Evolutionary conservation across 2,888 invertebrate genomes (phyloP).

Genomic region (Luffia ferchaultella): DNA sequence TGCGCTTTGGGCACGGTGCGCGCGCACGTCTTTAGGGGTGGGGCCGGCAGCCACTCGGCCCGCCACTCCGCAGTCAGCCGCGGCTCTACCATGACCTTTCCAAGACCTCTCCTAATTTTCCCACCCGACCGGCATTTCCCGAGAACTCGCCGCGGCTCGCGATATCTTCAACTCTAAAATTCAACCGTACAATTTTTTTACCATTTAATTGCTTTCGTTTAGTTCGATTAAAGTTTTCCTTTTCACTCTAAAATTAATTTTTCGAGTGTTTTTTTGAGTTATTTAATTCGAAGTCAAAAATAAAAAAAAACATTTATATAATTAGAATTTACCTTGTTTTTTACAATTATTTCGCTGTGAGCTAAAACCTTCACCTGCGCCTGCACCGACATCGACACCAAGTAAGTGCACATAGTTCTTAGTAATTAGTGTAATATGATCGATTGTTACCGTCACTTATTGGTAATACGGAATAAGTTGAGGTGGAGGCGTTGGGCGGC

Average conservation of each 20-base stretch:
- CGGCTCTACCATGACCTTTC: constrained; percentile 48
- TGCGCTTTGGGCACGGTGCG: constrained; percentile 36
- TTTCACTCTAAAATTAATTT: constrained; percentile 29
- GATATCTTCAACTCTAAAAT: constrained; percentile 17
- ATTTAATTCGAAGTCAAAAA: constrained; percentile 28
- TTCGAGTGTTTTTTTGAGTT: constrained; percentile 31
- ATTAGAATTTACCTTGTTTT: constrained; percentile 30
- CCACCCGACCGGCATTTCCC: not conserved
- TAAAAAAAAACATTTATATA: constrained; percentile 16
- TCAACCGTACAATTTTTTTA: constrained; percentile 22
- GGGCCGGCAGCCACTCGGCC: constrained; percentile 45
- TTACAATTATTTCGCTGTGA: constrained; percentile 41
- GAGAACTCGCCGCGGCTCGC: constrained; percentile 49
- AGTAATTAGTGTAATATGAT: too few relatives aligned
- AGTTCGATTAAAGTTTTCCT: constrained; percentile 29
- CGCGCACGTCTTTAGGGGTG: constrained; percentile 61
- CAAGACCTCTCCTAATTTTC: not conserved
- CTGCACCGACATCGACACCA: constrained; percentile 11
- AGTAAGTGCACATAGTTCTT: constrained; percentile 27
- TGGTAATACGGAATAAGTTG: constrained; percentile 7
- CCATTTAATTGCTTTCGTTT: constrained; percentile 29
- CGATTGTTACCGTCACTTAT: too few relatives aligned
- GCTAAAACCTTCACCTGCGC: constrained; percentile 17
- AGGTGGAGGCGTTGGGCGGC: constrained; percentile 1
- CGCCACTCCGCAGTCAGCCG: constrained; percentile 58